Evolutionary conservation across 2,888 invertebrate genomes (phyloP), one percentile per base, ranked within the genome.

Genomic region (Apantesis nais): DNA sequence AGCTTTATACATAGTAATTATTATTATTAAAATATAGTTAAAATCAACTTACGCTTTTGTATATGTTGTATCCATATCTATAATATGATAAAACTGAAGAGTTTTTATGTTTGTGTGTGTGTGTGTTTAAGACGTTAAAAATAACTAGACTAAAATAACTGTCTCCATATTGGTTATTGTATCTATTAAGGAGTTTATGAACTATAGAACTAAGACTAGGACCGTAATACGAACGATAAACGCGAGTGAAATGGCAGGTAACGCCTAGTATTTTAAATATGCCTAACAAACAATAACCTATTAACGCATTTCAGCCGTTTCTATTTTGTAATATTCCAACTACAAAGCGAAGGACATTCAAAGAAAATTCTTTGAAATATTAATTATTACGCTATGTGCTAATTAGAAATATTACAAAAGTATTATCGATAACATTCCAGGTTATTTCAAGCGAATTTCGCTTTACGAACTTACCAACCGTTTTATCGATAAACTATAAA

Each of bases 341-440:
- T 58, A 29, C 29, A 34, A 66, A 25, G 31, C n/a, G 44, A 67
- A 44, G 44, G 44, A 14, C 25, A 55, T 70, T 25, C 8, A 37
- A 62, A 70, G 31, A 52, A 58, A 69, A 70, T 62, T 66, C 65
- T 70, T 60, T 2, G 60, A 48, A 69, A 16, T 7, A 48, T 60
- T 60, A 69, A 70, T 66, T 62, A 70, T 39, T 29, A 22, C 22
- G 44, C 9, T 31, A 64, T 44, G 31, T 29, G 16, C 29, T 69
- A 69, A 69, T 69, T 58, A 12, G 55, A 16, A 39, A 8, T 25
- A 34, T 69, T 58, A 44, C 25, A 37, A 39, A 48, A 67, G 39
- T 55, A 52, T 22, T 55, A 25, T 16, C 3, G 19, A 60, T 11
- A 34, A 39, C 22, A 9, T 52, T n/a, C 48, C n/a, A 19, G 48